phyloP scores from a whole-genome alignment of 2,888 invertebrate genomes.

The Argyra leucocephala region DNA sequence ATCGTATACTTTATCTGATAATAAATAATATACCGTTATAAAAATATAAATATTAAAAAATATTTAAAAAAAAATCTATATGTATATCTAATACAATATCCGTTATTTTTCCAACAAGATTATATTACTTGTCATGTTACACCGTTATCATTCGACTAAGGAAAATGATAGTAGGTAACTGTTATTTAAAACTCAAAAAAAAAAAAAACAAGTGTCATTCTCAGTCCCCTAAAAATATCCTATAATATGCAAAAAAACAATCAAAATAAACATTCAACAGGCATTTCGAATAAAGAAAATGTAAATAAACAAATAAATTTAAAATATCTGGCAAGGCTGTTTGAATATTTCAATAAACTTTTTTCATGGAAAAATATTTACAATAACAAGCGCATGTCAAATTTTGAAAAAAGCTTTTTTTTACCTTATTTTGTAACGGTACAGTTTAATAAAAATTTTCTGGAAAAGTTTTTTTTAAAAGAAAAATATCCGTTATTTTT shows the following conservation, averaged over 20 bases:
- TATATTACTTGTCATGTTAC: not conserved
- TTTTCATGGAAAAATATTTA: no score
- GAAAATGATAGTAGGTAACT: not conserved
- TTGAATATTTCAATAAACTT: not conserved
- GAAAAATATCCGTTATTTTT: no score
- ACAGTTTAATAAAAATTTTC: no score
- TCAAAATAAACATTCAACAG: not conserved
- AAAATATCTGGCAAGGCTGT: not conserved
- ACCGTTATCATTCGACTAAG: slow-evolving; percentile 1
- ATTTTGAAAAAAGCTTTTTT: not conserved
- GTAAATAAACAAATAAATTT: not conserved
- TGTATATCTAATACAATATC: not conserved
- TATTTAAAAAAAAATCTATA: not conserved
- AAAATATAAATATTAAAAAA: not conserved
- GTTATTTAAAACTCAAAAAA: not conserved
- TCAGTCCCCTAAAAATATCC: no score
- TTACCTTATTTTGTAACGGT: no score
- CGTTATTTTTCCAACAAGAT: not conserved
- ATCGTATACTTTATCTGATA: no score
- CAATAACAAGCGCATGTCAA: not conserved
- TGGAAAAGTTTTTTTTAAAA: no score
- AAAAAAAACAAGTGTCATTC: not conserved
- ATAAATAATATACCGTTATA: no score
- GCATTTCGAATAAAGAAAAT: not conserved
- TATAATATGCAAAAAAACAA: no score